Percentiles rank a stretch among this genome's conserved stretches.
Evolutionary conservation across 1,140 invertebrate species (phyloP).

Genomic region (Nomia melanderi): DNA sequence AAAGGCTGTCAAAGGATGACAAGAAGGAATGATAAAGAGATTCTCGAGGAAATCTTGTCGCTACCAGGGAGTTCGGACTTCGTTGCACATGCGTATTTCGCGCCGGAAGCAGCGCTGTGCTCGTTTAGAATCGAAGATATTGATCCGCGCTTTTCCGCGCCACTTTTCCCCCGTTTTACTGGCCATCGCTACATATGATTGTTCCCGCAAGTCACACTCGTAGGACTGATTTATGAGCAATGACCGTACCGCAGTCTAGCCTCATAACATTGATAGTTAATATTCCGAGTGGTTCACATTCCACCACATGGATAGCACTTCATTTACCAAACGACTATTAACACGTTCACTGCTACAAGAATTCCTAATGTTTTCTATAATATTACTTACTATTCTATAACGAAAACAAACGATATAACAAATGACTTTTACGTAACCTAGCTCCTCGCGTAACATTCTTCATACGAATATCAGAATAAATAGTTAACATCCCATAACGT

Average conservation of each 20-base stretch:
- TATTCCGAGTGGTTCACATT: too few relatives aligned
- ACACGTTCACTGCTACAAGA: too few relatives aligned
- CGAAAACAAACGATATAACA: too few relatives aligned
- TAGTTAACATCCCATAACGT: too few relatives aligned
- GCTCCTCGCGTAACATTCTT: too few relatives aligned
- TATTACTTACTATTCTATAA: too few relatives aligned
- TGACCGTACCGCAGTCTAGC: conserved; percentile 32
- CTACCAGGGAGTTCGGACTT: conserved; percentile 2
- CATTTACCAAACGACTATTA: too few relatives aligned
- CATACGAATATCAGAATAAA: too few relatives aligned
- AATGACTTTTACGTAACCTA: too few relatives aligned
- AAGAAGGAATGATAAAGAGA: conserved; percentile 6
- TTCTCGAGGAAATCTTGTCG: conserved; percentile 31
- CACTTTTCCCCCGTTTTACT: conserved; percentile 36
- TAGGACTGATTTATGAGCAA: conserved; percentile 51
- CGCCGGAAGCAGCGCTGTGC: conserved; percentile 61
- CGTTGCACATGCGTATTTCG: conserved; percentile 48
- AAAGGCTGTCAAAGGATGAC: background rate
- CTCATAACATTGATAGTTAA: too few relatives aligned
- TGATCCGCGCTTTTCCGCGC: conserved; percentile 64
- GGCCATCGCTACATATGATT: background rate
- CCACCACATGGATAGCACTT: too few relatives aligned
- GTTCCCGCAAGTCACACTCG: conserved; percentile 49
- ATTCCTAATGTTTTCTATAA: too few relatives aligned
- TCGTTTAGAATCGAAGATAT: conserved; percentile 68